These are phyloP conservation scores for Pangasius larnaudii DNA, from an alignment of 2,797 vertebrate genomes.

Conservation along the genomic window DNA sequence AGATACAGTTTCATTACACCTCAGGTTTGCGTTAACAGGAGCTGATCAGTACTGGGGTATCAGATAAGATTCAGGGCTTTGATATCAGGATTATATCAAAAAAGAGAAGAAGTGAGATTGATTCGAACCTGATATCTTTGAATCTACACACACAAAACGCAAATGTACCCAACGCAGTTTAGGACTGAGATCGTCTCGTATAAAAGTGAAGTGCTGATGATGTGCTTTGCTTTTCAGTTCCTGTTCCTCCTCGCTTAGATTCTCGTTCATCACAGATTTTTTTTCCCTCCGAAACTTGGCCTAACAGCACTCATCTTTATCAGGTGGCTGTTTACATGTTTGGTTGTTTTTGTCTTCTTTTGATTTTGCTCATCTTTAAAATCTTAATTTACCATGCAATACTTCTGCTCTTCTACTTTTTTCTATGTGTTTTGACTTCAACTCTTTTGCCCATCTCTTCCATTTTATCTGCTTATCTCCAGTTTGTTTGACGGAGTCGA, in stretches of 20 bases:
- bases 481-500: not conserved
- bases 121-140: not conserved
- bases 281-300: not conserved
- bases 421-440: not conserved
- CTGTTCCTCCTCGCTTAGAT: not conserved
- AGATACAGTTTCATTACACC: not conserved
- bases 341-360: not conserved
- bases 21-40: too few species aligned
- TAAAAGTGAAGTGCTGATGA: not conserved
- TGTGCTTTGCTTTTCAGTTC: conserved; percentile 2
- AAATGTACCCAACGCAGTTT: too few species aligned
- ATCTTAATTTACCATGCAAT: not conserved
- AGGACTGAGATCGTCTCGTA: too few species aligned
- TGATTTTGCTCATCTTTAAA: not conserved
- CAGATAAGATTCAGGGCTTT: not conserved
- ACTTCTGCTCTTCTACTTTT: not conserved
- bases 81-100: not conserved
- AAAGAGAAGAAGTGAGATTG: not conserved
- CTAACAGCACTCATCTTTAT: not conserved
- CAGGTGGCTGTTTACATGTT: not conserved
- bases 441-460: not conserved
- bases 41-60: not conserved
- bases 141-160: too few species aligned
- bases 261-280: not conserved
- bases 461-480: not conserved